These are phyloP conservation scores for Thelaira solivaga DNA, from an alignment of 2,888 invertebrate species.

Conservation along the genomic window DNA sequence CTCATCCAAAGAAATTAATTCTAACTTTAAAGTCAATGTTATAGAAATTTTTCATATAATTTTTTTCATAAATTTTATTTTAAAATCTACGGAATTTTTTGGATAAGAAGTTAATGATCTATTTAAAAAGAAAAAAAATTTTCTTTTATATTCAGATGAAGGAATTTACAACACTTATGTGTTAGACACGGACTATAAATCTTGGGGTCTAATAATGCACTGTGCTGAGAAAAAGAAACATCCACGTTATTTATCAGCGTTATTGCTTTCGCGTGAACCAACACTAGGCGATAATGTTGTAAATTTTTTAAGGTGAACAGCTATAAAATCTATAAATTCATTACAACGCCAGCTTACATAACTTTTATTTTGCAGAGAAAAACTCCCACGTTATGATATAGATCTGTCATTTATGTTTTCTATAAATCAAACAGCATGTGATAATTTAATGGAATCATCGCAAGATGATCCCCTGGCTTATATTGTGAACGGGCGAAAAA, in stretches of 20 bases:
- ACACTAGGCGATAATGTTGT: slow-evolving; percentile 80
- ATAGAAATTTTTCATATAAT: no score
- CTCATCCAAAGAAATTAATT: no score
- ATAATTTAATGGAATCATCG: slow-evolving; percentile 73
- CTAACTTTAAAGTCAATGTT: no score
- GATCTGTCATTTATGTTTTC: slow-evolving; percentile 90
- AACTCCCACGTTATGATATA: slow-evolving; percentile 84
- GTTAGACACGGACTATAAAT: slow-evolving; percentile 88
- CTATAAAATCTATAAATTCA: neutral
- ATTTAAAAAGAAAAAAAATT: neutral
- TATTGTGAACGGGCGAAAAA: slow-evolving; percentile 72
- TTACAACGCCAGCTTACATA: neutral
- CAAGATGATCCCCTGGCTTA: slow-evolving; percentile 75
- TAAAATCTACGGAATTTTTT: no score
- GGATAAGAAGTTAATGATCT: neutral
- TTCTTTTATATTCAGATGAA: slow-evolving; percentile 82
- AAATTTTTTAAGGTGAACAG: slow-evolving; percentile 73
- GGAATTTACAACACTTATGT: slow-evolving; percentile 93
- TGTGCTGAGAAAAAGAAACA: slow-evolving; percentile 90
- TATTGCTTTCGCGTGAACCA: slow-evolving; percentile 84
- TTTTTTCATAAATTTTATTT: no score
- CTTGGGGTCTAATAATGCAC: slow-evolving; percentile 89
- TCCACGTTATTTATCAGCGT: slow-evolving; percentile 88
- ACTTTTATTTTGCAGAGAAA: slow-evolving; percentile 69
- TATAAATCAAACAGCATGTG: slow-evolving; percentile 83